Evolutionary conservation across 2,888 invertebrate genomes (phyloP).

Genomic region (Reticulitermes lucifugus): DNA sequence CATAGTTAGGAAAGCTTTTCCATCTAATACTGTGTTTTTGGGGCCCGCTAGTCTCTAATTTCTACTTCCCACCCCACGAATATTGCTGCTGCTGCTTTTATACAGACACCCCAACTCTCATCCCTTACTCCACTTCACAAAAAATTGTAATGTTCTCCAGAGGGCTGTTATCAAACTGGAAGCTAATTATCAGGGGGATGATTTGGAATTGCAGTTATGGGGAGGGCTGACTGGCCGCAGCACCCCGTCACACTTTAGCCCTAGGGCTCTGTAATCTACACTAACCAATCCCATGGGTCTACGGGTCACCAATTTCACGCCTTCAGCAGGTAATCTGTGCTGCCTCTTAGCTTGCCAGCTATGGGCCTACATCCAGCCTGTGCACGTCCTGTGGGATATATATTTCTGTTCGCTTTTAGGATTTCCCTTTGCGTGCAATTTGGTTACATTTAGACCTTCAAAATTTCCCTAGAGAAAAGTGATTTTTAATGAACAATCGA

Average conservation of each 20-base stretch:
- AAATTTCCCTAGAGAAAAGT: no score
- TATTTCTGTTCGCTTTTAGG: no score
- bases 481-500: no score
- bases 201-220: background rate
- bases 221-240: background rate
- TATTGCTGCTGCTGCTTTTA: constrained; percentile 21
- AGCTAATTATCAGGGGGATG: constrained; percentile 29
- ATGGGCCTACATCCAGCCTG: background rate
- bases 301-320: constrained; percentile 25
- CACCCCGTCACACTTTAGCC: background rate
- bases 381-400: background rate
- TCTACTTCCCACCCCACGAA: background rate
- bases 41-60: background rate
- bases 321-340: background rate
- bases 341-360: background rate
- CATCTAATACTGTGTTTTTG: constrained; percentile 1
- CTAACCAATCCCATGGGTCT: background rate
- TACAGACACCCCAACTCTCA: background rate
- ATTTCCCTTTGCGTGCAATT: no score
- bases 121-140: background rate
- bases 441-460: no score
- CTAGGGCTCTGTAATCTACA: background rate
- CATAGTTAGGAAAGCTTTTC: background rate
- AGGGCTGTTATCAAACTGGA: constrained; percentile 31
- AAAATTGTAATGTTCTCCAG: background rate